Conservation (phyloP, 2,797 vertebrate species). For the Amphiprion clarkii region DNA sequence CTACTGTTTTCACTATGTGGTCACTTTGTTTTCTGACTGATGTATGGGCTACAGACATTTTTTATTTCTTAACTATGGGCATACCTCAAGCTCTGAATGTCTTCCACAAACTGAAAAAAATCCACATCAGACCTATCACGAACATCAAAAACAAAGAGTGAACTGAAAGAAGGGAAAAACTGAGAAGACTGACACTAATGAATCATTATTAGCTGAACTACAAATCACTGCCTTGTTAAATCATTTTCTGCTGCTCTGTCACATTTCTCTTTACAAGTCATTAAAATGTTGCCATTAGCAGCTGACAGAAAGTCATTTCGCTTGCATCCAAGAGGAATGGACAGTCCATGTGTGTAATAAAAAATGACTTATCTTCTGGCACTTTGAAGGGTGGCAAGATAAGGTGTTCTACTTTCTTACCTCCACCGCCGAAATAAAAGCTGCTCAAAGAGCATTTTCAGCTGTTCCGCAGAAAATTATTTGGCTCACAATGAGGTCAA, state of each 20-base stretch:
- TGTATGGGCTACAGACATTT: too few species aligned
- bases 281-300: conserved; percentile 42
- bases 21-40: too few species aligned
- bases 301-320: conserved; percentile 38
- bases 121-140: conserved; percentile 1
- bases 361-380: conserved; percentile 40
- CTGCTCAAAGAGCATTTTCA: conserved; percentile 22
- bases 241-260: conserved; percentile 41
- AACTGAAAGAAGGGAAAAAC: neutral
- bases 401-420: conserved; percentile 22
- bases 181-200: conserved; percentile 30
- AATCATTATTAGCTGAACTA: conserved; percentile 45
- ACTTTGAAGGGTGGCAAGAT: conserved; percentile 28
- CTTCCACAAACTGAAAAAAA: neutral
- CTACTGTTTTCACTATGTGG: too few species aligned
- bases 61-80: conserved; percentile 3
- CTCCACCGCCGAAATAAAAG: conserved; percentile 17
- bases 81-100: conserved; percentile 19
- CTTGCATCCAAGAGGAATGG: conserved; percentile 22
- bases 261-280: conserved; percentile 35
- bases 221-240: conserved; percentile 35
- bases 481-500: conserved; percentile 48
- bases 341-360: conserved; percentile 26
- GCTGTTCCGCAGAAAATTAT: conserved; percentile 18
- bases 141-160: conserved; percentile 31